Evolutionary conservation across 2,797 vertebrate genomes (phyloP).

Genomic region (Lophotriccus pileatus): DNA sequence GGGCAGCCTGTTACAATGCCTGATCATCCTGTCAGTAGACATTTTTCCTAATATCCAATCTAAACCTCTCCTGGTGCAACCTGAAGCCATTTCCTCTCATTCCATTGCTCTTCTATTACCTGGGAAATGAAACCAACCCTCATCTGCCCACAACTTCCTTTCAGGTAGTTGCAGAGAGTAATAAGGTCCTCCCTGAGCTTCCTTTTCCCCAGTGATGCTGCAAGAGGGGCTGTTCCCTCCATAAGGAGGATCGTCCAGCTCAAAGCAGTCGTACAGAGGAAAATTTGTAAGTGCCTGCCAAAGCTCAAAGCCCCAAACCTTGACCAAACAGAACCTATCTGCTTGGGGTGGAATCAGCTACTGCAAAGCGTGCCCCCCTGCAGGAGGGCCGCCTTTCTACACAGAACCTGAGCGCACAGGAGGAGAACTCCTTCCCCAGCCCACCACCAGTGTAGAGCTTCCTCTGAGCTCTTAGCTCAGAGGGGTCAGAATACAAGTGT

Average conservation of each 20-base stretch:
- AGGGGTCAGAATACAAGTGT: neutral
- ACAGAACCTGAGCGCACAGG: accelerated
- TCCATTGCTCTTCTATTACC: neutral
- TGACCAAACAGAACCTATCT: neutral
- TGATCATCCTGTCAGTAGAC: neutral
- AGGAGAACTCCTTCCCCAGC: neutral
- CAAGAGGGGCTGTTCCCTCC: neutral
- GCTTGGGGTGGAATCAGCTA: neutral
- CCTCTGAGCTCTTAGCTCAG: neutral
- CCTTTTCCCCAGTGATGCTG: neutral
- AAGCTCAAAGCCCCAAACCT: neutral
- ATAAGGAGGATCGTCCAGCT: accelerated
- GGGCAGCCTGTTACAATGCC: neutral
- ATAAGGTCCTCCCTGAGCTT: neutral
- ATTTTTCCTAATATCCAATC: neutral
- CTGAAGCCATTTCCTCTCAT: too few relatives aligned
- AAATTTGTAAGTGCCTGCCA: neutral
- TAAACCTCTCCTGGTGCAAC: neutral
- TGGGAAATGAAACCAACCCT: neutral
- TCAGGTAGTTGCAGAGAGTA: neutral
- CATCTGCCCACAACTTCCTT: neutral
- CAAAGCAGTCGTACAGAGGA: neutral
- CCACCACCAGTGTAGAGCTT: accelerated
- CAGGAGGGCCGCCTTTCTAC: neutral
- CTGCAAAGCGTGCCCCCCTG: neutral